These are phyloP conservation scores for Varanus salvator DNA, from an alignment of 2,113 vertebrate species.

Conservation along the genomic window DNA sequence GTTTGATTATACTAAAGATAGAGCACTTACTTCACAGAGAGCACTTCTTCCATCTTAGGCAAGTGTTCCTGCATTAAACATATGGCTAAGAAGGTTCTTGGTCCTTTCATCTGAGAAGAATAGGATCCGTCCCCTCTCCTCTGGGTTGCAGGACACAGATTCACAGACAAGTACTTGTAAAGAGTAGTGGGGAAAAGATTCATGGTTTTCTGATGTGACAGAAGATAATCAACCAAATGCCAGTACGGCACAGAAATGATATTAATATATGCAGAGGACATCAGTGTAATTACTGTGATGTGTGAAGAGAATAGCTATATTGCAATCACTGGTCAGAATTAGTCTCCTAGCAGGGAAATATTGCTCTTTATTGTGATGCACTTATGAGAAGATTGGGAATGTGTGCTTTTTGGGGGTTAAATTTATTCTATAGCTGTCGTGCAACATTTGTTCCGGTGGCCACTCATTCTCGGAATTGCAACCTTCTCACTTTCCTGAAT, in stretches of 20 bases:
- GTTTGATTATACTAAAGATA: neutral
- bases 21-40: neutral
- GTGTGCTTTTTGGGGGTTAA: too few relatives aligned
- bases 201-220: neutral
- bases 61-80: neutral
- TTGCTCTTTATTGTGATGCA: neutral
- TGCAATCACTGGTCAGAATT: constrained; percentile 21
- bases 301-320: constrained; percentile 11
- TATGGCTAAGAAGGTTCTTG: neutral
- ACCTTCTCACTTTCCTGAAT: too few relatives aligned
- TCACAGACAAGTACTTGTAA: neutral
- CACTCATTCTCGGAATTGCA: too few relatives aligned
- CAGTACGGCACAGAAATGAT: neutral
- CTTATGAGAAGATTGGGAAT: neutral
- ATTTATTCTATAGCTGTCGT: too few relatives aligned
- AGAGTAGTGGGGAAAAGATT: neutral
- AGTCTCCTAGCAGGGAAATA: neutral
- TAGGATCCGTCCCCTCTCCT: neutral
- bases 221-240: neutral
- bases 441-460: too few relatives aligned
- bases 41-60: neutral
- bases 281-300: constrained; percentile 17
- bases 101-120: neutral
- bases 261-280: constrained; percentile 8
- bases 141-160: neutral